Percentiles rank a stretch among this genome's conserved stretches.
Conservation (phyloP, 2,797 vertebrate species). For the Moxostoma hubbsi region DNA sequence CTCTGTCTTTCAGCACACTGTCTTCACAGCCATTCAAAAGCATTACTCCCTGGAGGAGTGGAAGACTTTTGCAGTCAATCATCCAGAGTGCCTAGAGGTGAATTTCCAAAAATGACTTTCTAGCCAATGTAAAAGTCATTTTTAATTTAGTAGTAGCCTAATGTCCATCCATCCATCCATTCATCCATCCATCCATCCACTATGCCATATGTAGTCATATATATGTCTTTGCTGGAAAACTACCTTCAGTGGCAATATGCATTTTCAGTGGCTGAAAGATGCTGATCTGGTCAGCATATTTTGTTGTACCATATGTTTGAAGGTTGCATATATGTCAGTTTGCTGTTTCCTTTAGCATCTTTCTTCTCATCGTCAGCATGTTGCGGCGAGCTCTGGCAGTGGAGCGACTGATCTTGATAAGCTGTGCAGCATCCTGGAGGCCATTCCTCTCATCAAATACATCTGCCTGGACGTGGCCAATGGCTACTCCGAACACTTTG, state of each 20-base stretch:
- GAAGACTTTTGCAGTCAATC: slow-evolving; percentile 88
- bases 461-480: slow-evolving; percentile 98
- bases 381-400: slow-evolving; percentile 95
- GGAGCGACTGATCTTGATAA: slow-evolving; percentile 87
- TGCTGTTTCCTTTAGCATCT: neutral
- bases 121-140: neutral
- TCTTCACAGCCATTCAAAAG: slow-evolving; percentile 97
- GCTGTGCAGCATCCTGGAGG: slow-evolving; percentile 85
- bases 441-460: slow-evolving; percentile 88
- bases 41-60: slow-evolving; percentile 95
- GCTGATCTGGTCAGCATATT: no score
- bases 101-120: neutral
- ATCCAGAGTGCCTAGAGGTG: slow-evolving; percentile 95
- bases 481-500: slow-evolving; percentile 96
- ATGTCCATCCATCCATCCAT: no score
- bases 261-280: no score
- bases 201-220: no score
- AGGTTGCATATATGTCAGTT: no score
- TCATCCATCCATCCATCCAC: no score
- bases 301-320: no score
- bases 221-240: no score
- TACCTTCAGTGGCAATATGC: no score
- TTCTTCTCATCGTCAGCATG: slow-evolving; percentile 75
- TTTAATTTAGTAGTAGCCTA: neutral
- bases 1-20: slow-evolving; percentile 80